Base-by-base conservation (phyloP, 2,888 invertebrate genomes). In the Lithophane semibrunnea region DNA sequence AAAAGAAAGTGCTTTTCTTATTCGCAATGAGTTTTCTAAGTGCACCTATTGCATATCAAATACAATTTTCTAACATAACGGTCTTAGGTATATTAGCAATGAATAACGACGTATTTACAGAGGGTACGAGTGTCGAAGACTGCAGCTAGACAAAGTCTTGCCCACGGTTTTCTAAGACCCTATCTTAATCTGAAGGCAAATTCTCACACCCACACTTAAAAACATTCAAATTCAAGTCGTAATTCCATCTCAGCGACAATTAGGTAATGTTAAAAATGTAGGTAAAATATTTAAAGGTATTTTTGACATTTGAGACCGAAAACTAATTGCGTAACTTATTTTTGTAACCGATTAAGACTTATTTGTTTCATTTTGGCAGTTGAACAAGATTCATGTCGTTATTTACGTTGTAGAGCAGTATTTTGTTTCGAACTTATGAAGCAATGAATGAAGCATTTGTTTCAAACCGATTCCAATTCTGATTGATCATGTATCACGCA, bases 1-100 rank as follows among this genome's bases (percentile, higher is more conserved):
- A 69, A 79, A 61, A 71, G 87, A 87, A 85, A 86, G 85, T 67
- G 68, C 49, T 82, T 80, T 80, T 78, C 78, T 85, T 80, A 86
- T 86, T 80, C 82, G 47, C 54, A 74, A 75, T 75, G 70, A 78
- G 87, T 87, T 87, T 82, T 87, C 79, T 74, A 74, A 21, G 21
- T n/a, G 68, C 76, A 70, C 52, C 76, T 72, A 78, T 78, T 85
- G 86, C 75, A 86, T 86, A 80, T 73, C 49, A 85, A 86, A 77
- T 76, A 78, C 37, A 76, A 58, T 79, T 79, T 84, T 79, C 77
- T 78, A 78, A 21, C 47, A 16, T 67, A 37, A 13, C 12, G 13
- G 16, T 24, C 37, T 37, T 52, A 52, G 18, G 52, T 54, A 61
- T 60, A 37, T 73, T 42, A 24, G 44, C 37, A 16, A 72, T 47